Evolutionary conservation across 2,797 vertebrate species (phyloP).

Genomic region (Hephaestus fuliginosus): DNA sequence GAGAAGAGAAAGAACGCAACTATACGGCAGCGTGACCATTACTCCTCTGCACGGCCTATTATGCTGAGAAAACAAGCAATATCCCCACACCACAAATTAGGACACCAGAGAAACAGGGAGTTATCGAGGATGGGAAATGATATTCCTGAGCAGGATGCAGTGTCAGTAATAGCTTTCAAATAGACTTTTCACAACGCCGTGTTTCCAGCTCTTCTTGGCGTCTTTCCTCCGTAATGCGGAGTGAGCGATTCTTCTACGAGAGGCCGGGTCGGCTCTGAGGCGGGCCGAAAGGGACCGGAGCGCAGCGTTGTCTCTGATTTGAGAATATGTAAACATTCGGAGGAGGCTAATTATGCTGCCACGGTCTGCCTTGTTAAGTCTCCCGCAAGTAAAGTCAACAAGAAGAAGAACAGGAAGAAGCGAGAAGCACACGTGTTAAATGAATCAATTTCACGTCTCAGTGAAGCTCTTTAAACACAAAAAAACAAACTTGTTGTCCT

Average conservation of each 20-base stretch:
- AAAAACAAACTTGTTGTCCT: neutral
- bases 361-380: neutral
- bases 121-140: slow-evolving; percentile 56
- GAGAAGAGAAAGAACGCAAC: slow-evolving; percentile 52
- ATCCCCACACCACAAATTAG: slow-evolving; percentile 71
- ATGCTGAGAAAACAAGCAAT: slow-evolving; percentile 74
- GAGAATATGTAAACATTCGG: slow-evolving; percentile 4
- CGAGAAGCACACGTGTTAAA: neutral
- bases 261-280: neutral
- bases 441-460: neutral
- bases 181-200: slow-evolving; percentile 43
- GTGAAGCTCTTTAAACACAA: neutral
- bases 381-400: slow-evolving; percentile 3
- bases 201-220: neutral
- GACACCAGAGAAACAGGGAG: slow-evolving; percentile 61
- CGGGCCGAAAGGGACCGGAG: slow-evolving; percentile 12
- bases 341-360: neutral
- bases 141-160: slow-evolving; percentile 58
- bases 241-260: slow-evolving; percentile 9
- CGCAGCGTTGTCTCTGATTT: neutral
- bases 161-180: slow-evolving; percentile 69
- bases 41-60: slow-evolving; percentile 65
- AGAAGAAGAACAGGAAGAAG: neutral
- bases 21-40: slow-evolving; percentile 45
- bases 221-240: slow-evolving; percentile 24